Percentiles rank a stretch among this genome's conserved stretches.
Conservation (phyloP, 2,113 vertebrate species). For the Pelusios castaneus region DNA sequence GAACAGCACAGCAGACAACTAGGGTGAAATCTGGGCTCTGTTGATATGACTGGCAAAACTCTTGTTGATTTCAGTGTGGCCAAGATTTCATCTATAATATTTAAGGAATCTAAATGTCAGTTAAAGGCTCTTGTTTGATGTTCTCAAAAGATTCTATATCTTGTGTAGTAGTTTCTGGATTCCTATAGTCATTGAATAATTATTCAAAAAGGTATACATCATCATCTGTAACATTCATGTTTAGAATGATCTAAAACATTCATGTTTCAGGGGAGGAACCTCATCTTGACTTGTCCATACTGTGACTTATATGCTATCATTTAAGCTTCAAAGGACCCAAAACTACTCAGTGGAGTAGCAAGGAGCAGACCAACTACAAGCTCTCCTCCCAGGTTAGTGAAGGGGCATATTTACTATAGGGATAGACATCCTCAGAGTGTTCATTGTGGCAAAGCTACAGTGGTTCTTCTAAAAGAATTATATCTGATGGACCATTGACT, state of each 20-base stretch:
- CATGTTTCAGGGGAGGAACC: not conserved
- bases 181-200: not conserved
- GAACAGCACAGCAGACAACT: not conserved
- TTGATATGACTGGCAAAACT: not conserved
- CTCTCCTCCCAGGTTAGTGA: not conserved
- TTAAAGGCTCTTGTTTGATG: not conserved
- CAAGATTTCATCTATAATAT: not conserved
- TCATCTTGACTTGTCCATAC: not conserved
- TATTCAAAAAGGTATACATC: fast-evolving
- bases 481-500: constrained; percentile 18
- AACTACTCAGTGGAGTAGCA: not conserved
- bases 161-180: fast-evolving
- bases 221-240: fast-evolving
- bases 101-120: not conserved
- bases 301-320: not conserved
- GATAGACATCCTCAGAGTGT: not conserved
- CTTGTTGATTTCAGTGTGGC: not conserved
- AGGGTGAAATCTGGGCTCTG: not conserved
- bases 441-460: not conserved
- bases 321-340: not conserved
- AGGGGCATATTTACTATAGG: not conserved
- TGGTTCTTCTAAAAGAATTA: not conserved
- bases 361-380: not conserved
- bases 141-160: fast-evolving
- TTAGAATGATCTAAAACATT: fast-evolving